Evolutionary conservation across 2,113 vertebrate species (phyloP).

Genomic region (Tringa solitaria): DNA sequence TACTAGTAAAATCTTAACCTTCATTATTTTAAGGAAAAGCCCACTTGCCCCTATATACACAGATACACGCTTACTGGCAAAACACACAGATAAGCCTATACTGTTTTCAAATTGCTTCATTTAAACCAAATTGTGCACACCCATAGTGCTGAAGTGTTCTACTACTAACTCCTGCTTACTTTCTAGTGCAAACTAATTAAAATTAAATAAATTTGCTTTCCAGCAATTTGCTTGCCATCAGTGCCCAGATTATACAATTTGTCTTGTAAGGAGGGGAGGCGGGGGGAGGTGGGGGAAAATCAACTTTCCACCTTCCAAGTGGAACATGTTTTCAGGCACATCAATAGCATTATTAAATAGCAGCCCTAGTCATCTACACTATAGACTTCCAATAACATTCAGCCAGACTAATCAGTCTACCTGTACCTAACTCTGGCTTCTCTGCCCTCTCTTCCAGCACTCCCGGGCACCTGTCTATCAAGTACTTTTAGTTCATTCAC

Average conservation of each 20-base stretch:
- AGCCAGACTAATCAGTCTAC: neutral
- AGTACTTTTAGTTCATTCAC: neutral
- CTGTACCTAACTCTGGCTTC: neutral
- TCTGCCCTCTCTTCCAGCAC: neutral
- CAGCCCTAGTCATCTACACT: neutral
- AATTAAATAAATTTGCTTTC: neutral
- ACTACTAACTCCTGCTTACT: neutral
- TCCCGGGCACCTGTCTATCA: neutral
- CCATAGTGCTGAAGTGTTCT: neutral
- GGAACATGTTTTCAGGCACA: neutral
- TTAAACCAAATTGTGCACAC: neutral
- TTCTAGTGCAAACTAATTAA: neutral
- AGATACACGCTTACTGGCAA: neutral
- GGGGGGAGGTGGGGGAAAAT: too few relatives aligned
- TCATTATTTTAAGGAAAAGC: neutral
- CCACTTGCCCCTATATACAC: neutral
- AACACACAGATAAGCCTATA: neutral
- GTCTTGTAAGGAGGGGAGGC: accelerated
- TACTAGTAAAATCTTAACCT: neutral
- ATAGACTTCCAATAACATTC: neutral
- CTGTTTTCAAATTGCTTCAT: neutral
- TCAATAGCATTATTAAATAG: neutral
- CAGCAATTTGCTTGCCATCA: neutral
- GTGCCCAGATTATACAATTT: neutral
- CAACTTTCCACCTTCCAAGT: neutral